A percentile compares a stretch with the other conserved stretches of the same genome.
Conservation (phyloP, 2,888 invertebrate species). For the Tinea semifulvella region DNA sequence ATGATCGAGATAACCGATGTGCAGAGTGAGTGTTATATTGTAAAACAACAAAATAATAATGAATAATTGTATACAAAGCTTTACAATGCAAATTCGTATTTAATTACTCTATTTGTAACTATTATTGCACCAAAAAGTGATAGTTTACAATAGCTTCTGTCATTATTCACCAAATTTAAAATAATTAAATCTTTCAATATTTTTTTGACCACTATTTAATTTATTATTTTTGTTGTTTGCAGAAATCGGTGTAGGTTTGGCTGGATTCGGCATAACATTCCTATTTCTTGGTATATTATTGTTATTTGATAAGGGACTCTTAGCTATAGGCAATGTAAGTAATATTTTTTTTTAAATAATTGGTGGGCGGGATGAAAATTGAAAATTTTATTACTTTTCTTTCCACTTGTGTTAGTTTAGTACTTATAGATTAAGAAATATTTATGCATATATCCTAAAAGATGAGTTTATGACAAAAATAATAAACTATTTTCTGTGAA, state of each 20-base stretch:
- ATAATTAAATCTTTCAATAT: not conserved
- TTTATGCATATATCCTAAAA: no score
- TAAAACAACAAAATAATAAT: no score
- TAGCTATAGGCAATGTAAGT: constrained; percentile 99
- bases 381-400: no score
- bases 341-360: no score
- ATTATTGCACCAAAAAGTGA: not conserved
- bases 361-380: no score
- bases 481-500: no score
- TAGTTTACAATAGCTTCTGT: not conserved
- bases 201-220: not conserved
- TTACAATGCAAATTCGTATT: no score
- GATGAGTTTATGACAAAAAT: no score
- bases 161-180: constrained; percentile 14
- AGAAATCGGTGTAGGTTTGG: constrained; percentile 98
- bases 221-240: constrained; percentile 37
- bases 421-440: no score
- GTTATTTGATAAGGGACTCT: constrained; percentile 94
- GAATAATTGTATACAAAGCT: no score
- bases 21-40: constrained; percentile 81
- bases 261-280: constrained; percentile 95
- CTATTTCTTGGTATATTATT: constrained; percentile 92
- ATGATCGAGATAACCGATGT: constrained; percentile 88
- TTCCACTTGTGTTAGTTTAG: no score
- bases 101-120: not conserved